Conservation (phyloP, 2,888 invertebrate species). For the Zeuzera pyrina region DNA sequence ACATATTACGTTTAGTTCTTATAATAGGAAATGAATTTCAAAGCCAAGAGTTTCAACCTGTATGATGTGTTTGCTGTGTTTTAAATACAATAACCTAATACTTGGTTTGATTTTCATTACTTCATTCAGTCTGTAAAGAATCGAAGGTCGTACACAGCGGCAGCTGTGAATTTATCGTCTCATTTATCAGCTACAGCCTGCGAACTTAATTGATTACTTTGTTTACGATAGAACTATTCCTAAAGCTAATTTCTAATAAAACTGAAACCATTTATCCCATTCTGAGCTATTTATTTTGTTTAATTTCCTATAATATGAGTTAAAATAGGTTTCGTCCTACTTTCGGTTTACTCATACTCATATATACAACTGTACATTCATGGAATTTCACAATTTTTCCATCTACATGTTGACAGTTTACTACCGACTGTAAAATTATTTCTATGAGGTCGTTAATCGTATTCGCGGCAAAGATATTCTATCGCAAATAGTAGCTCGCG, state of each 20-base stretch:
- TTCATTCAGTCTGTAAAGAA: slow-evolving; percentile 5
- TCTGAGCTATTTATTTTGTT: no score
- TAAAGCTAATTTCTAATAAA: background rate
- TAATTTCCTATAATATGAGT: no score
- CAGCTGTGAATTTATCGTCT: slow-evolving; percentile 24
- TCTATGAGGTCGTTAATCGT: background rate
- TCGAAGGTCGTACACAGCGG: slow-evolving; percentile 13
- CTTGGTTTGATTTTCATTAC: slow-evolving; percentile 11
- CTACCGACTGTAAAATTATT: no score
- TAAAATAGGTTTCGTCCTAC: no score
- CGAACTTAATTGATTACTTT: slow-evolving; percentile 28
- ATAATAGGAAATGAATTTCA: no score
- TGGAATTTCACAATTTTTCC: no score
- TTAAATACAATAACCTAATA: background rate
- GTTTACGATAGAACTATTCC: slow-evolving; percentile 18
- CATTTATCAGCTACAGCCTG: slow-evolving; percentile 21
- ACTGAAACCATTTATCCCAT: background rate
- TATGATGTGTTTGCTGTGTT: no score
- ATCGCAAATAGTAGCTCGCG: slow-evolving; percentile 18
- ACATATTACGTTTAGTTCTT: no score
- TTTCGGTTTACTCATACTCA: no score
- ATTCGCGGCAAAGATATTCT: slow-evolving; percentile 19
- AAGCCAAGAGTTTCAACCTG: no score
- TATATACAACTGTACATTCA: no score
- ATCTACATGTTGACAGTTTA: no score